These are phyloP conservation scores for Synanthedon tipuliformis DNA, from an alignment of 2,888 invertebrate genomes.

Conservation along the genomic window DNA sequence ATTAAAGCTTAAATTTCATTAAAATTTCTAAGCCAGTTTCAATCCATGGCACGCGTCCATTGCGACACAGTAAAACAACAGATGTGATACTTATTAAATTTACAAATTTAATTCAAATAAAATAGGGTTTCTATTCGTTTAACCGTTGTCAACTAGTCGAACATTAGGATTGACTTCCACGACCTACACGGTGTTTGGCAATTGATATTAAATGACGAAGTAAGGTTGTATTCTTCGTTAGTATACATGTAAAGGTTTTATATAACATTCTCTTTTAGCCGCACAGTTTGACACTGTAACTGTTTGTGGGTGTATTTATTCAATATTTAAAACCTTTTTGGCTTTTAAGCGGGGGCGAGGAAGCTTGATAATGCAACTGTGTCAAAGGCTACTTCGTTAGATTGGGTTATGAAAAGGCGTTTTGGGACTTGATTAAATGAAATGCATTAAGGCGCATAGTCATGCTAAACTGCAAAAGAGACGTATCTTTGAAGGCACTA, in stretches of 20 bases:
- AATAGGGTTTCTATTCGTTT: conserved; percentile 18
- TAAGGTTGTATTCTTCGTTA: conserved; percentile 6
- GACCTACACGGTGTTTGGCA: conserved; percentile 57
- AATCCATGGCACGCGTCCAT: conserved; percentile 45
- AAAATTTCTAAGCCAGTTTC: not conserved
- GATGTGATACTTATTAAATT: conserved; percentile 11
- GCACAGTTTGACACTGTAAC: conserved; percentile 34
- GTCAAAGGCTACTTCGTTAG: conserved; percentile 37
- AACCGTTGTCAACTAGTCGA: conserved; percentile 15
- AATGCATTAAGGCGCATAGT: no score
- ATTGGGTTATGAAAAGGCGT: not conserved
- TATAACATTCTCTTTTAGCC: conserved; percentile 13
- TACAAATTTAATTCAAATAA: conserved; percentile 7
- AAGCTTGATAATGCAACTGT: conserved; percentile 37
- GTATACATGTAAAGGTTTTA: conserved; percentile 2
- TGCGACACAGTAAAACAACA: conserved; percentile 34
- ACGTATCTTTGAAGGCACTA: no score
- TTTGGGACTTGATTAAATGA: no score
- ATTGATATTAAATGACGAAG: conserved; percentile 31
- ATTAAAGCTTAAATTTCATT: not conserved
- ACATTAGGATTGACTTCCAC: conserved; percentile 34
- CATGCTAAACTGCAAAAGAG: no score
- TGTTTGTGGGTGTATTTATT: conserved; percentile 49
- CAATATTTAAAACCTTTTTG: conserved; percentile 43
- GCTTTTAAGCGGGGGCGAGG: conserved; percentile 36